These are phyloP conservation scores for Diplazon laetatorius DNA, from an alignment of 2,888 invertebrate species.

Conservation along the genomic window DNA sequence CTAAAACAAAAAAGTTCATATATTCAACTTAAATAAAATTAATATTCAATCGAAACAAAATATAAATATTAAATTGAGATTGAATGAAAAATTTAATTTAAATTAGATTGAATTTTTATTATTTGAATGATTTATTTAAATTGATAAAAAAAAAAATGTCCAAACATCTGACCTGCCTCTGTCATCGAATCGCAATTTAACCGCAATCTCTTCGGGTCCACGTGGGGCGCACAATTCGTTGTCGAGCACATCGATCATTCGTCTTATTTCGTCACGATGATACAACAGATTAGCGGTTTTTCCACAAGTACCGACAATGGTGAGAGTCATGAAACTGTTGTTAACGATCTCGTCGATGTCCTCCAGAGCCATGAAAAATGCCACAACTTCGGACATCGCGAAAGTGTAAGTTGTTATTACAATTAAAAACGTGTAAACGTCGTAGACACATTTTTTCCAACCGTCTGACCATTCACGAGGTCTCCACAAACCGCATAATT, in stretches of 20 bases:
- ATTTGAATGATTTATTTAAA: no score
- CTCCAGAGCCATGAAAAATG: slow-evolving; percentile 19
- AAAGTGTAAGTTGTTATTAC: slow-evolving; percentile 25
- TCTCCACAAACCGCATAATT: slow-evolving; percentile 53
- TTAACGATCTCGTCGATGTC: slow-evolving; percentile 27
- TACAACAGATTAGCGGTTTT: slow-evolving; percentile 40
- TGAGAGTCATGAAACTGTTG: slow-evolving; percentile 37
- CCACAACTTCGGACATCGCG: slow-evolving; percentile 30
- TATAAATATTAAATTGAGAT: no score
- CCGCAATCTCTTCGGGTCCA: slow-evolving; percentile 38
- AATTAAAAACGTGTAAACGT: slow-evolving; percentile 28
- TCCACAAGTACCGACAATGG: slow-evolving; percentile 50
- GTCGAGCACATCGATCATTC: slow-evolving; percentile 18
- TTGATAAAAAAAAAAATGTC: no score
- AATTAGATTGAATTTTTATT: no score
- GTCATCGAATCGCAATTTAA: slow-evolving; percentile 41
- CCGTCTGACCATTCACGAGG: slow-evolving; percentile 41
- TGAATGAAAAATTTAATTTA: no score
- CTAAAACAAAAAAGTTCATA: no score
- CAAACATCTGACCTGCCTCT: slow-evolving; percentile 46
- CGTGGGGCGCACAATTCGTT: slow-evolving; percentile 37
- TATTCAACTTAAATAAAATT: no score
- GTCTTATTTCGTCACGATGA: slow-evolving; percentile 32
- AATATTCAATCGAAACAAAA: no score
- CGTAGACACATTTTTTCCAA: slow-evolving; percentile 52